A percentile compares a stretch with the other conserved stretches of the same genome.
Conservation (phyloP, 2,797 vertebrate species). For the Halcyon leucocephala region DNA sequence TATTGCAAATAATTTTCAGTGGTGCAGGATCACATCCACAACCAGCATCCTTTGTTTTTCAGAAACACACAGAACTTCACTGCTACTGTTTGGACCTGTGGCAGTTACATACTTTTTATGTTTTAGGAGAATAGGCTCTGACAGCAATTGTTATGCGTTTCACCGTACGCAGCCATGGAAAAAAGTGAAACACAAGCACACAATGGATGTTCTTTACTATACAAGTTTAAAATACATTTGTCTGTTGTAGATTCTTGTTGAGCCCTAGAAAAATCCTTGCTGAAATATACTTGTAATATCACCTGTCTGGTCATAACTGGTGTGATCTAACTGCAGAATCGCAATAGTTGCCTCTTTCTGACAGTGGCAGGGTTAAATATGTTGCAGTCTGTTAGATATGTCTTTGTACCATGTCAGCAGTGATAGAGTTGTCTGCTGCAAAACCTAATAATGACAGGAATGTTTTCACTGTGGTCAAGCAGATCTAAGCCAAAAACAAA, state of each 20-base stretch:
- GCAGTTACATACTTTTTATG: background rate
- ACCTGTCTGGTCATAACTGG: background rate
- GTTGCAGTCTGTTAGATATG: background rate
- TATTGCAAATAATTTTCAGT: background rate
- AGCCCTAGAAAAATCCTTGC: constrained; percentile 16
- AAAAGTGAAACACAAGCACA: background rate
- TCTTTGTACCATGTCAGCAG: background rate
- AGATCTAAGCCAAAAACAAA: background rate
- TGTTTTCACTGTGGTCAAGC: background rate
- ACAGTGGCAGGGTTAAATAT: background rate
- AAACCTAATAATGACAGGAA: background rate
- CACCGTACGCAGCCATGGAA: background rate
- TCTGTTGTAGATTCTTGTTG: background rate
- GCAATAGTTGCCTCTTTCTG: background rate
- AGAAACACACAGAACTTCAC: background rate
- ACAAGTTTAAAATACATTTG: constrained; percentile 1
- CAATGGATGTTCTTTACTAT: constrained; percentile 16
- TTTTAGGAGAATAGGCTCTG: background rate
- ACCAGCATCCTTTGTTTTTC: background rate
- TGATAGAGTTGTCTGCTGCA: background rate
- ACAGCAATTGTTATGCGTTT: background rate
- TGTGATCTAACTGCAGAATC: background rate
- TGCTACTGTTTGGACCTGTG: background rate
- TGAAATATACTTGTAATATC: background rate
- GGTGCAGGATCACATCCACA: background rate